Evolutionary conservation across 1,140 invertebrate species (phyloP), one percentile per base, ranked within the genome.

Genomic region (Heliconius nattereri): DNA sequence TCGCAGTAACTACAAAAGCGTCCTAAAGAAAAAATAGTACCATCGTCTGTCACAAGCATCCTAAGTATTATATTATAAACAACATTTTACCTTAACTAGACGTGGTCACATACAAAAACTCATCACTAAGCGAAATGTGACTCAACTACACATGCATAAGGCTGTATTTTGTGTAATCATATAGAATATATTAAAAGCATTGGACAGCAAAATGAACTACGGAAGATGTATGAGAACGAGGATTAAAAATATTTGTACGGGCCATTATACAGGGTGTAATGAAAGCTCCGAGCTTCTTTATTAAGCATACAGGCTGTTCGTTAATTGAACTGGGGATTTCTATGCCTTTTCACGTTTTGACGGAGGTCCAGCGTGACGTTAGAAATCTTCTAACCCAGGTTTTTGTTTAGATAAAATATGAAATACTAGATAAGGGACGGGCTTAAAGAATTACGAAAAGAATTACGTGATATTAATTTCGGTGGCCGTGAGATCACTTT

Each of bases 161-260:
- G 77, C 79, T 52, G 45, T 78, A 80, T 78, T 84, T 88, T 54
- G 71, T 73, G 19, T 77, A 57, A 78, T 81, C 81, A 78, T 83
- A 78, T 80, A 82, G 60, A 82, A 85, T 77, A 86, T 90, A 90
- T 90, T 90, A 92, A 91, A 88, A 88, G 85, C 88, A 87, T 85
- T 81, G 90, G 85, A 85, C 86, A 89, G 87, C 88, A 89, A 94
- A 92, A 94, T 94, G 92, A 94, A 92, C 92, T 91, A 89, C 89
- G 87, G 88, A 93, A 93, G 92, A 93, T 93, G 91, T 93, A 92
- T 93, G 92, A 88, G 88, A 86, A 82, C 81, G 82, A 85, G 92
- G 92, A 93, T 93, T 93, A 93, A 93, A 93, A 93, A 93, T 93
- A 93, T 93, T 93, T 93, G 92, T 91, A 90, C 91, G 92, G 85